Base-by-base conservation (phyloP, 2,113 vertebrate genomes). In the Grus americana region DNA sequence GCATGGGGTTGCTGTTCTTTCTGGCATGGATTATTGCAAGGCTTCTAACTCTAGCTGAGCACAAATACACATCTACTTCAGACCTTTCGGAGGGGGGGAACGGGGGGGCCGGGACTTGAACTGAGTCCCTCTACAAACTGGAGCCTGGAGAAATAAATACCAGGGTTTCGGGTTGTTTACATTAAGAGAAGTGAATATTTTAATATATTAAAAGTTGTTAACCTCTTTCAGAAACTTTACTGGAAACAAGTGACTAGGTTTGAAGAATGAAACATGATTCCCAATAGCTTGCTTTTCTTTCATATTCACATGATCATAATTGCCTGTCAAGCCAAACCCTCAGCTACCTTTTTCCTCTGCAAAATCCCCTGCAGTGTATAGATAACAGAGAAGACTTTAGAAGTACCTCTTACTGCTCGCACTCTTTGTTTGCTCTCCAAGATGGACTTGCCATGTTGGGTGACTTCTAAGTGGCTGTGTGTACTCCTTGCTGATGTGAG, bases 91-190 rank as follows among this genome's bases (percentile, higher is more conserved):
- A 22, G 3, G 5, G 38, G 38, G 38, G 38, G 38, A 38, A 38
- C 38, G 26, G 3, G 5, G 29, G 12, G 8, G 52, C 23, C 22
- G 10, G 7, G 4, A 21, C 23, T 85, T 87, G 80, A 90, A 68
- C 34, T 57, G 85, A 85, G 52, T 75, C 49, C 4, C 6, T 61
- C 36, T 81, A 30, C 57, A 85, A 71, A 76, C 34, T 57, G 61
- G 44, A 96, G 62, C 70, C 90, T 91, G 81, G 46, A 93, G 92
- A 94, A 93, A 92, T 88, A 94, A 91, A 88, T 93, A 85, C 40
- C n/a, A 62, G 54, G 16, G 21, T 11, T 68, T 88, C 2, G 4
- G 15, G 38, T 46, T 95, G 74, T 89, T 96, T 96, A 76, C 54
- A 46, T 93, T 88, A 94, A 79, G 22, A 29, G 14, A 91, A 87